A percentile compares a stretch with the other conserved stretches of the same genome.
These are phyloP conservation scores for Acanthiza pusilla DNA, from an alignment of 2,797 vertebrate species.

Conservation along the genomic window DNA sequence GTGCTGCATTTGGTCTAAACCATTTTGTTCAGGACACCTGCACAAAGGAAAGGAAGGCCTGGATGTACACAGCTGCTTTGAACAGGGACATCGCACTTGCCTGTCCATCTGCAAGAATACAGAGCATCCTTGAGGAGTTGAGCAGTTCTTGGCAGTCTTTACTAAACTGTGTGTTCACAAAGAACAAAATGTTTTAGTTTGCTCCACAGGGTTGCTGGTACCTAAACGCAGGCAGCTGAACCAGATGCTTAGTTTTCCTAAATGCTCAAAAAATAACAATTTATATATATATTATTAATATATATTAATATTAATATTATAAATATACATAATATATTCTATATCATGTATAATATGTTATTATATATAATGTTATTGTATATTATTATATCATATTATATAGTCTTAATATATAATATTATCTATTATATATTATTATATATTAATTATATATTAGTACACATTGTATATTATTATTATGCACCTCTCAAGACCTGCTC, in stretches of 20 bases:
- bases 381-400: too few relatives aligned
- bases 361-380: background rate
- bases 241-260: background rate
- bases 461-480: background rate
- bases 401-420: too few relatives aligned
- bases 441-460: too few relatives aligned
- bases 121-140: background rate
- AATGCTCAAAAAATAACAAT: background rate
- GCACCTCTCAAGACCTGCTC: background rate
- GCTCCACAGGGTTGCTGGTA: background rate
- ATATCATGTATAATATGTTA: too few relatives aligned
- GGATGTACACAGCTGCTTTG: background rate
- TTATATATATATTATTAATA: background rate
- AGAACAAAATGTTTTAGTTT: background rate
- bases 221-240: background rate
- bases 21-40: background rate
- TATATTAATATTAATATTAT: too few relatives aligned
- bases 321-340: too few relatives aligned
- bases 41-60: background rate
- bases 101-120: rapidly evolving
- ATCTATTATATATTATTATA: too few relatives aligned
- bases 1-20: background rate
- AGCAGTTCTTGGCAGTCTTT: background rate
- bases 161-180: background rate
- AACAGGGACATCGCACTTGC: background rate